Evolutionary conservation across 1,140 invertebrate genomes (phyloP), one percentile per base, ranked within the genome.

Genomic region (Mercenaria mercenaria): DNA sequence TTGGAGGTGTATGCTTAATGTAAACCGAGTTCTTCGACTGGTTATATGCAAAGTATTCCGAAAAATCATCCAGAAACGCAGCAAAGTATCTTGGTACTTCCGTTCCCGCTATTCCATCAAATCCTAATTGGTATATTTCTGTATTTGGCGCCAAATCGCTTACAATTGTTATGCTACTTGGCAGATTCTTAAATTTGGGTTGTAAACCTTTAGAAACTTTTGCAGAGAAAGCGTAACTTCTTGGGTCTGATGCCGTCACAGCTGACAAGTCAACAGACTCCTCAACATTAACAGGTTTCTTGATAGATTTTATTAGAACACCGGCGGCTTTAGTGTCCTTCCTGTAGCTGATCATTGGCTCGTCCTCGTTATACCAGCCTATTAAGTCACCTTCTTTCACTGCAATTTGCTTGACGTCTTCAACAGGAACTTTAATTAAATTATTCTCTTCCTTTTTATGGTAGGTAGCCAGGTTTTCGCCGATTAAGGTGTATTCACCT

Each of bases 341-440:
- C 20, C 15, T 43, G 29, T 87, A 87, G 2, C 67, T 56, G n/a
- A 87, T 59, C 85, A 87, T 87, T 64, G 85, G 69, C 0, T 26
- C 52, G 13, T 67, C 52, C 29, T 87, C 76, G 41, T 87, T 87
- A 29, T 87, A 87, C 85, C 85, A 87, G 18, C 85, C 85, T 37
- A 87, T 61, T 1, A 77, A 43, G 29, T 87, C 85, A 15, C 85
- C 85, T 10, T 59, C 52, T 20, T 79, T 59, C 3, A 87, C 85
- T 29, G 50, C 72, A 43, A 87, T 67, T 67, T 79, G 72, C n/a
- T 87, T 37, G 0, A 56, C 85, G 4, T 52, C 59, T 13, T 52
- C 72, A 43, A 87, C 56, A 67, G 23, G 18, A 1, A 79, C 15
- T n/a, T 37, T 79, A 61, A 64, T 34, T n/a, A 77, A 23, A 47